Base-by-base conservation (phyloP, 2,113 vertebrate species). In the Chlorocebus sabaeus region DNA sequence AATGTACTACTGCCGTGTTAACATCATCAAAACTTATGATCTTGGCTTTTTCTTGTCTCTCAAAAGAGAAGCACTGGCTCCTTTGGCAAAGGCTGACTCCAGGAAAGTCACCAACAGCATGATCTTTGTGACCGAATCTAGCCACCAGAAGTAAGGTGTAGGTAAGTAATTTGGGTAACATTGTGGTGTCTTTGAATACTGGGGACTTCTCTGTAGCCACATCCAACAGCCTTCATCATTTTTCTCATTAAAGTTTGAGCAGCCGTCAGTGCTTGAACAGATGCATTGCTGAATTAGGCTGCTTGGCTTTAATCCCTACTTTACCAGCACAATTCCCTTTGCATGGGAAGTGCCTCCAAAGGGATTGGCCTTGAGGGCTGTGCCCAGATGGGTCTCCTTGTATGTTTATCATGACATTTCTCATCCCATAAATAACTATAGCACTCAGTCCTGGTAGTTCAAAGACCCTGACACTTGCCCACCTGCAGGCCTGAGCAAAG, bases 81-180 rank as follows among this genome's bases (percentile, higher is more conserved):
- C 99, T 98, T 99, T 99, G 61, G 99, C 99, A 97, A 99, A 99
- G 99, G 75, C 99, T 99, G 16, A 99, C 99, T 81, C 99, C 99
- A 0, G 99, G 99, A 97, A 99, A 99, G 96, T 99, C 99, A 79
- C 99, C 99, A 32, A 99, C 99, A 50, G 99, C 99, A 0, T 99
- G 99, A 93, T 99, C 99, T 97, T 99, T 99, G 96, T 99, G 99
- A 96, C 99, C 99, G 0, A 99, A 99, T 0, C 99, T 99, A 97
- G 99, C 99, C 96, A 99, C 99, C 98, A 99, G 98, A 97, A 99
- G 12, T 64, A 64, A 64, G 61, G 61, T 64, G 61, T 64, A 64
- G 61, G 61, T 64, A 30, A 64, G 61, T 64, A 14, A 64, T 14
- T 64, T 64, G 61, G 61, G 27, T 64, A 64, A 64, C 27, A 64